A percentile compares a stretch with the other conserved stretches of the same genome.
These are phyloP conservation scores for Psilanteris sp. DNA, from an alignment of 1,140 invertebrate genomes.

Conservation along the genomic window DNA sequence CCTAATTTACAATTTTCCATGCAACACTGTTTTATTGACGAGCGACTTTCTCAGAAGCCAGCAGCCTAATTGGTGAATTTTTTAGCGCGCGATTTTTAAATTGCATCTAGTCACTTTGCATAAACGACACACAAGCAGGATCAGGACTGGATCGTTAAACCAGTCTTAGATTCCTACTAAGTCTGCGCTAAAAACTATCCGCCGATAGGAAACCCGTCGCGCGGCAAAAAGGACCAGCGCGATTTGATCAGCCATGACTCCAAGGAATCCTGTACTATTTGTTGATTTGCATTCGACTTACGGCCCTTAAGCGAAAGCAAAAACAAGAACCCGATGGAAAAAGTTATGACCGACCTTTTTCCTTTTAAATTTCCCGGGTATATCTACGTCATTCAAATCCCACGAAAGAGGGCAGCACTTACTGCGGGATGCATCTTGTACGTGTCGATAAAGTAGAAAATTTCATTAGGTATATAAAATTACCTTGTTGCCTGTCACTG, in stretches of 20 bases:
- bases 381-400: neutral
- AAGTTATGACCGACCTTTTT: conserved; percentile 1
- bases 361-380: conserved; percentile 12
- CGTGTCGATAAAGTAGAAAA: conserved; percentile 6
- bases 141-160: conserved; percentile 69
- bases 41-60: conserved; percentile 26
- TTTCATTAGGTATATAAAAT: neutral
- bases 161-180: conserved; percentile 70
- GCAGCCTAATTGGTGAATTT: conserved; percentile 28
- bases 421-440: neutral
- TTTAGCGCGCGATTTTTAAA: conserved; percentile 50
- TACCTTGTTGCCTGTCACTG: too few species aligned
- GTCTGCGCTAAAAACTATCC: conserved; percentile 60
- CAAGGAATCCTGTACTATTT: conserved; percentile 51
- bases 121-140: conserved; percentile 51
- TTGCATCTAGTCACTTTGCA: conserved; percentile 60
- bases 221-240: conserved; percentile 46
- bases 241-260: conserved; percentile 22
- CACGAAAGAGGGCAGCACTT: neutral
- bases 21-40: conserved; percentile 1
- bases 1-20: conserved; percentile 3
- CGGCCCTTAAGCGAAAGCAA: conserved; percentile 14
- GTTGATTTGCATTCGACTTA: conserved; percentile 41
- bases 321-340: neutral
- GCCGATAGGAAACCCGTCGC: conserved; percentile 65